Base-by-base conservation (phyloP, 2,888 invertebrate species). In the Cataglyphis albicans region DNA sequence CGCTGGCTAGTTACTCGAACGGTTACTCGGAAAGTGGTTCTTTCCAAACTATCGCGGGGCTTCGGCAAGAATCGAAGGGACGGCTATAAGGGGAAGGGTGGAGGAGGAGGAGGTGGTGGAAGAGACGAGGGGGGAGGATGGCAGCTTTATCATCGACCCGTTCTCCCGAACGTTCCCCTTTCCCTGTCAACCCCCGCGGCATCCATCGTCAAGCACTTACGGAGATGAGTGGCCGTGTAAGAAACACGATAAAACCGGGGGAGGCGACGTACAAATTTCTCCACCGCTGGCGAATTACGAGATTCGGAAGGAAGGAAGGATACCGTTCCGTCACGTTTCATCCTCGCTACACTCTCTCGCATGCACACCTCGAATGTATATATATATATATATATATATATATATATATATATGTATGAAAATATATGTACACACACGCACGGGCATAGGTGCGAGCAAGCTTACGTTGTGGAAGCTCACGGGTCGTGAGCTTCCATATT, bases 261-360 rank as follows among this genome's bases (percentile, higher is more conserved):
- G 78, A 80, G 78, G 78, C 78, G 35, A 72, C 72, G 78, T 80
- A 80, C 78, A 80, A 80, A 80, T 80, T 80, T 80, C 72, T 72
- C 78, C 35, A 35, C 44, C 72, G 48, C 0, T 61, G 72, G 72
- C 78, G 72, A 80, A 80, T 80, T 80, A 80, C 59, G 78, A 35
- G 78, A 80, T 80, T 80, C 72, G 78, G 78, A 80, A 80, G 78
- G 78, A 78, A 78, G 78, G 78, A 78, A 78, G 78, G 78, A 80
- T 72, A 61, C 78, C 78, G 59, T 80, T 72, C 78, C 72, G 72
- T 80, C 78, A 72, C 78, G 78, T 80, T 80, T 80, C 72, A 41
- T 59, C 72, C 78, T n/a, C 59, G 55, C 68, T 38, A 1, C 1
- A 67, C 52, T 41, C 48, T 55, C 48, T n/a, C 68, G 15, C 32